Evolutionary conservation across 2,888 invertebrate species (phyloP), one percentile per base, ranked within the genome.

Genomic region (Brenthis ino): DNA sequence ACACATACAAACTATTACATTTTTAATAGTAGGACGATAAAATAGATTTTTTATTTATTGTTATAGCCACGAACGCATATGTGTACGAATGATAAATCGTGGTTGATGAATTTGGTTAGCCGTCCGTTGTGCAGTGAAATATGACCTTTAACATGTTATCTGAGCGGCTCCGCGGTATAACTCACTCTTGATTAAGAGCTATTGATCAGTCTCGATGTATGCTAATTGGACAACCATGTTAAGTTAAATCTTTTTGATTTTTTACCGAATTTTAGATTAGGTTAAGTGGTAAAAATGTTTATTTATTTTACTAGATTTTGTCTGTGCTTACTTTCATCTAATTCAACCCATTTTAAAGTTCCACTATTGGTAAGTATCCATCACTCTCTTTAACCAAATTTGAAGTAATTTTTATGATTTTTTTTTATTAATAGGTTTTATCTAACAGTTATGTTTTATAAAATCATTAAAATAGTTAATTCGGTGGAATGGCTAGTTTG

Each of bases 41-140:
- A 1, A 37, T 37, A 2, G 37, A 37, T 2, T 43, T 43, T 43
- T 43, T 43, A 1, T 11, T 53, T 43, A 28, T 28, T 4, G 28
- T 4, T 20, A 37, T 51, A 11, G 54, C 24, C n/a, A 64, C 37
- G 37, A 37, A 56, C 51, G 51, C 61, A 20, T 47, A 64, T 54
- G 43, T 55, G 43, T 71, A 47, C 57, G 63, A 51, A 57, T 68
- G 51, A 71, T 64, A 65, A 57, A 71, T 71, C 63, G 53, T 63
- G 51, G 24, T 50, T 57, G 65, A 65, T 47, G 63, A 58, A 67
- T 68, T 65, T 65, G 68, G 67, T 70, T 67, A 70, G 56, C 60
- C 67, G 65, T 69, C 65, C 33, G 56, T 58, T 67, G 57, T 58
- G 55, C 60, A n/a, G 55, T 71, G 71, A 71, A 68, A 66, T 68